Evolutionary conservation across 2,888 invertebrate species (phyloP), one percentile per base, ranked within the genome.

Genomic region (Agrotis exclamationis): DNA sequence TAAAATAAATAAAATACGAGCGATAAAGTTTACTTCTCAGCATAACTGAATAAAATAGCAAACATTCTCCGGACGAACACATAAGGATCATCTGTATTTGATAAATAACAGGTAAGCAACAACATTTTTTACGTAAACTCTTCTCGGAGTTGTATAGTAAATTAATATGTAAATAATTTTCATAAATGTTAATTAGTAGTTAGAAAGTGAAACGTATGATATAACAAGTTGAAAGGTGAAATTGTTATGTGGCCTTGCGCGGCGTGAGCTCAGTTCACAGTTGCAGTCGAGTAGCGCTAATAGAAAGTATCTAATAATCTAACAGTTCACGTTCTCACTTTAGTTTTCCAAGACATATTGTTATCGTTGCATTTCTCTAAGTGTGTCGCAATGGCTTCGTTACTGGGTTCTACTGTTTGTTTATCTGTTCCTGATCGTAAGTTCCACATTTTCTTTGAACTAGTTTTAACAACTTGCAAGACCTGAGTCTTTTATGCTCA

Each of bases 171-270:
- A 75, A 79, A 85, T 76, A 47, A 72, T 73, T 69, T 58, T 72
- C 69, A 63, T 74, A 72, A 71, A 85, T 80, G 71, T 70, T 69
- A 83, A 83, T 80, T 63, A 78, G 22, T 67, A 62, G 64, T 74
- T 81, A 85, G 81, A 95, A 96, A 95, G 95, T 92, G 89, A 91
- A 90, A 89, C 80, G 79, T 87, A 85, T 94, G 93, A 93, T 92
- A 91, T 94, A 94, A 95, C 79, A 87, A 90, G 91, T 94, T 93
- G 92, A 94, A 91, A 95, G 93, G 94, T 95, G 94, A 95, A 94
- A 95, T 90, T 89, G 88, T 86, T 83, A 84, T 83, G 85, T 79
- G 83, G 85, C 86, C 86, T 86, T 88, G 82, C 72, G 76, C 82
- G 84, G 82, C 82, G 84, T 81, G 84, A 74, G 24, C 57, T 84